Base-by-base conservation (phyloP, 2,797 vertebrate species). In the Phoxinus dragarum region DNA sequence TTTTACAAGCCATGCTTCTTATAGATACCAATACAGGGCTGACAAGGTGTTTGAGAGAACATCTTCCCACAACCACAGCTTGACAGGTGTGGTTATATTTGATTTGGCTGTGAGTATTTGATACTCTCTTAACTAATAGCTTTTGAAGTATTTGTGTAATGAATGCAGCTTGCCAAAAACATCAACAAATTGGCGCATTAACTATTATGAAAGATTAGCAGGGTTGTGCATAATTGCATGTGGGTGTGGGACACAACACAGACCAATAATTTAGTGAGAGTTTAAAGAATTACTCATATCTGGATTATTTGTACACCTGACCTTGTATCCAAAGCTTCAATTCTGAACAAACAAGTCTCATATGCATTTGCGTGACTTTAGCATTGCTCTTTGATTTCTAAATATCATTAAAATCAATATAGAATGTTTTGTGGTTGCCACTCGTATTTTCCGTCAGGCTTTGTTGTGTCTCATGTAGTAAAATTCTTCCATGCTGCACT, bases 381-480 rank as follows among this genome's bases (percentile, higher is more conserved):
- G 44, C 36, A 12, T 56, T 68, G 49, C 67, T 40, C 72, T 86
- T 80, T 90, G 68, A 84, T 86, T 74, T 68, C 59, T 47, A 68
- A 76, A 85, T 84, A 80, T 73, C 81, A 82, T 86, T 88, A 88
- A 85, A 61, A 59, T 67, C 73, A 27, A 17, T 9, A 76, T 86
- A 85, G 72, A 85, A 83, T 68, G 86, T 80, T 49, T 86, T 85
- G 92, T 86, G 85, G 91, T 88, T 88, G 72, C 76, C 66, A 88
- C 88, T 88, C 85, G 85, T 90, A 44, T 89, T 92, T 88, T 88
- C 87, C 78, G 36, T 49, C 88, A 90, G 84, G 75, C 89, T 93
- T 92, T 92, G 92, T 94, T 92, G 90, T 91, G 85, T 92, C 92
- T 91, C 90, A 87, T 90, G 89, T 90, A 84, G 89, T 86, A 88